A percentile compares a stretch with the other conserved stretches of the same genome.
phyloP scores from a whole-genome alignment of 2,113 vertebrate species.

The Brachionichthys hirsutus region DNA sequence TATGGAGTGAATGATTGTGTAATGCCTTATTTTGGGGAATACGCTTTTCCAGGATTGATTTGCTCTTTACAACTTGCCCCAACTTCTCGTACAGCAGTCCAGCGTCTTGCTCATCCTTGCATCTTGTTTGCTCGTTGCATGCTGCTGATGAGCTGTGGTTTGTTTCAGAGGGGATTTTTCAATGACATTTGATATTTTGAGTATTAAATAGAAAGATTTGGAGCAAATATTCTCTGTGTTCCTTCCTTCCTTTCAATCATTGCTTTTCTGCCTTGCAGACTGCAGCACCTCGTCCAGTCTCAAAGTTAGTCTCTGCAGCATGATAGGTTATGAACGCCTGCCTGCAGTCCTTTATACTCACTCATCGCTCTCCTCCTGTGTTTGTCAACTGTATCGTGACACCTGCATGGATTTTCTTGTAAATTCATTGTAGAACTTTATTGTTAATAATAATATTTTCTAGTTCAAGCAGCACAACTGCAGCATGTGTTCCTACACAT shows the following conservation, averaged over 20 bases:
- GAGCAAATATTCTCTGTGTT: constrained; percentile 14
- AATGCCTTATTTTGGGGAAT: too few relatives aligned
- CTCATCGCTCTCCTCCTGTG: not conserved
- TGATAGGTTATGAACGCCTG: constrained; percentile 12
- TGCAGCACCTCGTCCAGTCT: constrained; percentile 36
- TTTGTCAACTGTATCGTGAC: not conserved
- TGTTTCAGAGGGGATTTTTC: constrained; percentile 48
- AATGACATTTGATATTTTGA: not conserved
- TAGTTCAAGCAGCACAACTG: not conserved
- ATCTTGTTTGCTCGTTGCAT: constrained; percentile 40
- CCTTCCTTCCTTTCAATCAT: constrained; percentile 26
- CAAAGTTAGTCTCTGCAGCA: constrained; percentile 68
- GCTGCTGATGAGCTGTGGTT: constrained; percentile 20
- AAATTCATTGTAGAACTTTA: constrained; percentile 1
- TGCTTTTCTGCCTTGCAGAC: constrained; percentile 59
- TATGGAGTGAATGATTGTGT: too few relatives aligned
- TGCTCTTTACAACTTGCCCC: not conserved
- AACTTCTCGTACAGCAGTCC: too few relatives aligned
- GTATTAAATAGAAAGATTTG: not conserved
- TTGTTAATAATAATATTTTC: not conserved
- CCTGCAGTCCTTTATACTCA: not conserved
- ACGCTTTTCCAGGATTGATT: too few relatives aligned
- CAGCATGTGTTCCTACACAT: not conserved
- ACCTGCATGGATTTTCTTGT: constrained; percentile 26
- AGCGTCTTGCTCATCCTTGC: not conserved